Evolutionary conservation across 1,140 invertebrate genomes (phyloP).

Genomic region (Hypothenemus hampei): DNA sequence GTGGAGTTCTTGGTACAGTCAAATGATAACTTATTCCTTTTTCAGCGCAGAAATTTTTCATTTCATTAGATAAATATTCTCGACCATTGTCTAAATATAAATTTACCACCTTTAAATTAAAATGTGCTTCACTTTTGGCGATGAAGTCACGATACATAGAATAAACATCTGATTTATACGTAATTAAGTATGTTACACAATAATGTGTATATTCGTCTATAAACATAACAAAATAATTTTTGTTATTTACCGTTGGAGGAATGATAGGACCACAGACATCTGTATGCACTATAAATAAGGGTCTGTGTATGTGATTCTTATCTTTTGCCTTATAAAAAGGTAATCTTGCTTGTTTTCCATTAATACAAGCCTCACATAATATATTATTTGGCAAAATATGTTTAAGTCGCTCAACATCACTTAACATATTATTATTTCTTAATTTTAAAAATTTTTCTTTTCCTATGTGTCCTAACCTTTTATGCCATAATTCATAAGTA

Average conservation of each 20-base stretch:
- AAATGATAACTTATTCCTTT: conserved; percentile 49
- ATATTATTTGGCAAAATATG: conserved; percentile 30
- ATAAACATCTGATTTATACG: conserved; percentile 43
- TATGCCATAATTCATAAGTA: conserved; percentile 21
- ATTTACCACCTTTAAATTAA: conserved; percentile 42
- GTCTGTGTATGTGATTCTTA: conserved; percentile 42
- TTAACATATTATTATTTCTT: conserved; percentile 39
- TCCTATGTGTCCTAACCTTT: conserved; percentile 19
- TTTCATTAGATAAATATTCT: conserved; percentile 45
- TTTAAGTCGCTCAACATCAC: conserved; percentile 36
- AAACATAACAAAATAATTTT: conserved; percentile 44
- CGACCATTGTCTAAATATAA: conserved; percentile 46
- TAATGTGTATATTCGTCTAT: conserved; percentile 44
- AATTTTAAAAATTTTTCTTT: conserved; percentile 22
- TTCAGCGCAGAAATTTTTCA: conserved; percentile 43
- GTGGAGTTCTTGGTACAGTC: conserved; percentile 47
- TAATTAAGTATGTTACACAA: conserved; percentile 39
- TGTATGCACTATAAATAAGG: conserved; percentile 44
- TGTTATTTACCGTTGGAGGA: conserved; percentile 38
- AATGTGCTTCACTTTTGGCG: conserved; percentile 41
- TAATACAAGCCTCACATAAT: conserved; percentile 48
- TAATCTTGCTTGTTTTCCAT: conserved; percentile 45
- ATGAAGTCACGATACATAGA: conserved; percentile 40
- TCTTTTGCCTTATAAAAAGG: conserved; percentile 42
- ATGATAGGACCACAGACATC: conserved; percentile 48